Evolutionary conservation across 2,888 invertebrate genomes (phyloP).

Genomic region (Aspidiotus destructor): DNA sequence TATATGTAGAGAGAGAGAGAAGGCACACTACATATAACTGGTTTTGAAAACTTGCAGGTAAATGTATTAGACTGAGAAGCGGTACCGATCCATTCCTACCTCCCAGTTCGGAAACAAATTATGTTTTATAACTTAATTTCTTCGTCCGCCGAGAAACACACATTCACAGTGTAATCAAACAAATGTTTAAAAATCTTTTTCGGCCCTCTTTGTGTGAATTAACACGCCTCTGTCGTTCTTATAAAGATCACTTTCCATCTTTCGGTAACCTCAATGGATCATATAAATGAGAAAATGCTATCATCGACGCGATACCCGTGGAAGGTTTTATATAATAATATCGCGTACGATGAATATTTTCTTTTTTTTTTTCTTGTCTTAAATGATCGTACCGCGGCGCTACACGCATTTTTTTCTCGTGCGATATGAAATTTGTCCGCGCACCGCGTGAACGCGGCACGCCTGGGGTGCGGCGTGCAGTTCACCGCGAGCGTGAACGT

Average conservation of each 20-base stretch:
- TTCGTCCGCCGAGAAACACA: conserved; percentile 23
- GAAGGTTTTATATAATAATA: neutral
- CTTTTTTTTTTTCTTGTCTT: neutral
- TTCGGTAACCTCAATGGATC: conserved; percentile 24
- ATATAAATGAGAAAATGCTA: conserved; percentile 26
- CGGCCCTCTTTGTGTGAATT: conserved; percentile 32
- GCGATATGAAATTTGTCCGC: neutral
- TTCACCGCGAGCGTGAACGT: neutral
- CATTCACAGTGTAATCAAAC: conserved; percentile 32
- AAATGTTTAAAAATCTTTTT: conserved; percentile 30
- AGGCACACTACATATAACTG: conserved; percentile 10
- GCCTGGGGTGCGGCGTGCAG: neutral
- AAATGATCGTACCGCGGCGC: neutral
- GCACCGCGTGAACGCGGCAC: neutral
- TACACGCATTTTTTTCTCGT: neutral
- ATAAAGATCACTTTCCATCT: conserved; percentile 27
- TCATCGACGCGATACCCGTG: conserved; percentile 6
- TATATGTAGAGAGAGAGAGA: neutral
- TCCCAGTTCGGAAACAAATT: conserved; percentile 31
- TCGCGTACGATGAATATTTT: neutral
- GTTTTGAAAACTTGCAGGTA: conserved; percentile 24
- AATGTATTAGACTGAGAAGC: conserved; percentile 20
- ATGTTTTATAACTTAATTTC: conserved; percentile 32
- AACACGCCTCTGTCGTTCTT: conserved; percentile 27
- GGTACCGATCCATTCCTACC: conserved; percentile 26